These are phyloP conservation scores for Drosophila repletoides DNA, from an alignment of 1,140 invertebrate species.

Conservation along the genomic window DNA sequence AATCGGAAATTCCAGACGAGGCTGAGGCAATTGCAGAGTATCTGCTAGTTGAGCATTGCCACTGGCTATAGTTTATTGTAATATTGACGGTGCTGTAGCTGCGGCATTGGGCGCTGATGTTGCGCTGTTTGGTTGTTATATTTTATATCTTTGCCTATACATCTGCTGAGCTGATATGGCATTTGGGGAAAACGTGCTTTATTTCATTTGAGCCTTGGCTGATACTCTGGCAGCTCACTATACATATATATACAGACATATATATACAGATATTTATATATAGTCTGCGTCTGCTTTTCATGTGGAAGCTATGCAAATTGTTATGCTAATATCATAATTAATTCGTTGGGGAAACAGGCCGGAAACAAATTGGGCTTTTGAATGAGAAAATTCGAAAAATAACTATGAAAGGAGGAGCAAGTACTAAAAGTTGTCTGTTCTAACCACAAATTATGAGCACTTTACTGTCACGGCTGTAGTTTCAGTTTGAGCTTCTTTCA, in stretches of 20 bases:
- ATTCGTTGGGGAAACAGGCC: constrained; percentile 77
- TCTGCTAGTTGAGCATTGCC: no score
- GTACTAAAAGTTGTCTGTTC: constrained; percentile 29
- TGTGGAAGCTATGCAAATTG: constrained; percentile 79
- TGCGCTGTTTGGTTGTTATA: constrained; percentile 38
- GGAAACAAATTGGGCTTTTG: constrained; percentile 79
- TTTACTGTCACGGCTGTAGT: constrained; percentile 44
- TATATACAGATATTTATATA: background rate
- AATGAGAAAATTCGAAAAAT: no score
- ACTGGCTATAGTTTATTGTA: constrained; percentile 54
- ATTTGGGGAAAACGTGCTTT: constrained; percentile 73
- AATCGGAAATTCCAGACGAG: no score
- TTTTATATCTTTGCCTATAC: constrained; percentile 70
- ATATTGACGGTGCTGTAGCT: constrained; percentile 27
- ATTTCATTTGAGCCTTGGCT: constrained; percentile 54
- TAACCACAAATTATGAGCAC: constrained; percentile 67
- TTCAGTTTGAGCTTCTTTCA: constrained; percentile 24
- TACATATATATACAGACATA: background rate
- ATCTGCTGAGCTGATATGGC: constrained; percentile 74
- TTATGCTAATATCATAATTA: constrained; percentile 81
- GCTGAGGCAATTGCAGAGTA: no score
- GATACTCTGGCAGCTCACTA: constrained; percentile 15
- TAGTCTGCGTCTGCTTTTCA: constrained; percentile 58
- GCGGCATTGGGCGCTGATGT: constrained; percentile 2
- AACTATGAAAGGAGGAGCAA: constrained; percentile 16